These are phyloP conservation scores for Tridacna gigas DNA, from an alignment of 2,888 invertebrate species.

Conservation along the genomic window DNA sequence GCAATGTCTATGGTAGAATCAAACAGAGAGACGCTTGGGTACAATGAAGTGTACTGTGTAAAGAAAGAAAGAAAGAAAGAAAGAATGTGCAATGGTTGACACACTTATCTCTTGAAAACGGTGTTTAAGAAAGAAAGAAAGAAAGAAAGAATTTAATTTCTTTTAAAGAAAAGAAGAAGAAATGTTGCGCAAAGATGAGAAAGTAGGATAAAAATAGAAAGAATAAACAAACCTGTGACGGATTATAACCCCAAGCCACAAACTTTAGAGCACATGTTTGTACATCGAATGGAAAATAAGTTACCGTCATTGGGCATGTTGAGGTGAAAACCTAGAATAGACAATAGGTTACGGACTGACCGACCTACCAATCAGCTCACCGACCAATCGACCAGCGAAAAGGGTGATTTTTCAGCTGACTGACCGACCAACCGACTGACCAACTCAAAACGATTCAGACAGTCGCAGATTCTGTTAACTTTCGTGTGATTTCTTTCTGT, in stretches of 20 bases:
- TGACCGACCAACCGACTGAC: too few species aligned
- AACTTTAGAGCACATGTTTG: constrained; percentile 5
- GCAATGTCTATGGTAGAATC: too few species aligned
- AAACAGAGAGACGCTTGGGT: too few species aligned
- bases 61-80: too few species aligned
- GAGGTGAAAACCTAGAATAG: not conserved
- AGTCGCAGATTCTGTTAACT: not conserved
- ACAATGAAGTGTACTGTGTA: too few species aligned
- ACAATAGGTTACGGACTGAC: not conserved
- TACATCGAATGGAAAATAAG: constrained; percentile 9
- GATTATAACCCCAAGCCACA: not conserved
- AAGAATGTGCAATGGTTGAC: not conserved
- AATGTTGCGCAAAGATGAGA: not conserved
- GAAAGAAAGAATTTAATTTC: not conserved
- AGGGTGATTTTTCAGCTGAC: too few species aligned
- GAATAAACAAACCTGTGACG: not conserved
- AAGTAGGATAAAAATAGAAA: not conserved
- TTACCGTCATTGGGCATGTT: constrained; percentile 3
- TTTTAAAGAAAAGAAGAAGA: not conserved
- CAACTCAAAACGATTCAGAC: not conserved
- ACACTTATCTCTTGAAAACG: not conserved
- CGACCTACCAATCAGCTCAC: too few species aligned
- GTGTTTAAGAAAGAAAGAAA: too few species aligned
- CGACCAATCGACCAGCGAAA: too few species aligned
- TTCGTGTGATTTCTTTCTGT: not conserved